Evolutionary conservation across 2,797 vertebrate species (phyloP).

Genomic region (Malacoraja senta): DNA sequence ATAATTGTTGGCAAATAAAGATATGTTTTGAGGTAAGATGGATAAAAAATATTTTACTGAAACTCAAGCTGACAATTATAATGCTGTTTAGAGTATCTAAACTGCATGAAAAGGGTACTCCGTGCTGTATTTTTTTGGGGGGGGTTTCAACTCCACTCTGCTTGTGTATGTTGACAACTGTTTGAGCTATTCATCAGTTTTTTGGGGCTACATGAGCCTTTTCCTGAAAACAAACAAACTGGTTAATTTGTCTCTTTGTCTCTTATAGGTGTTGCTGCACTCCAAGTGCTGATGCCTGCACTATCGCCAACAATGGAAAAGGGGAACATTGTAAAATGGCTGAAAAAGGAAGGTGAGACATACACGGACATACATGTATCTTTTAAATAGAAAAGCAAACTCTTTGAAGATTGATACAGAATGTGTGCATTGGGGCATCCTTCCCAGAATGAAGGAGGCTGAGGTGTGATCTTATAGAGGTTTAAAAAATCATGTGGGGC

Average conservation of each 20-base stretch:
- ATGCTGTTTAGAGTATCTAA: neutral
- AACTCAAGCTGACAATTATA: neutral
- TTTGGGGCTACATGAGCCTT: neutral
- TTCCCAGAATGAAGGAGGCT: no score
- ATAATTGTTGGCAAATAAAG: neutral
- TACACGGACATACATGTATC: neutral
- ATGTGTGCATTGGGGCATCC: neutral
- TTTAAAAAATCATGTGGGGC: no score
- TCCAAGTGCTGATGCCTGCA: slow-evolving; percentile 88
- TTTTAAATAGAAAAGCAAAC: neutral
- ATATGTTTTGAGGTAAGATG: neutral
- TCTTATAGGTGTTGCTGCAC: slow-evolving; percentile 64
- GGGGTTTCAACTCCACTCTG: neutral
- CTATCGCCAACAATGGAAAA: slow-evolving; percentile 97
- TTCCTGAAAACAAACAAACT: neutral
- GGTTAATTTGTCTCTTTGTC: neutral
- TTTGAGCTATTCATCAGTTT: neutral
- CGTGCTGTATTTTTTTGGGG: neutral
- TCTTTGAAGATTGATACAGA: neutral
- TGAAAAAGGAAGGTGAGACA: slow-evolving; percentile 90
- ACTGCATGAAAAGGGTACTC: neutral
- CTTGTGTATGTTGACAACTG: neutral
- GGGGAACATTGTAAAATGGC: slow-evolving; percentile 91
- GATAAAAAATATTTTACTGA: neutral
- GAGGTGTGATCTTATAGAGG: no score